These are phyloP conservation scores for Cenopis cana DNA, from an alignment of 2,888 invertebrate species.

Conservation along the genomic window DNA sequence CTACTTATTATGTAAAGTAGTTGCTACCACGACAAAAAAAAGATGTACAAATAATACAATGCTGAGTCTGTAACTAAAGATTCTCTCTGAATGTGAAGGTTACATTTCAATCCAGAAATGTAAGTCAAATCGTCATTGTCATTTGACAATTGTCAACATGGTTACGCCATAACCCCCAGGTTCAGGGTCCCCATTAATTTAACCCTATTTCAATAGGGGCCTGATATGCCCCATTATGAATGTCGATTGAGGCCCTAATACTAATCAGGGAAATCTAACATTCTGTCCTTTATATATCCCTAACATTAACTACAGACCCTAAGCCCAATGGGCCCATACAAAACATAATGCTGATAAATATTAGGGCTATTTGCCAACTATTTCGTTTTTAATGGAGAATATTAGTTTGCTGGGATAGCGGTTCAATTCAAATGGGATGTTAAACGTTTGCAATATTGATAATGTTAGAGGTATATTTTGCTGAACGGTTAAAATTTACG, in stretches of 20 bases:
- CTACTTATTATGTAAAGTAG: no score
- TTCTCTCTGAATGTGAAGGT: no score
- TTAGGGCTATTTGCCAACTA: not conserved
- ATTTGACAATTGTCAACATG: no score
- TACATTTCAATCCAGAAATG: no score
- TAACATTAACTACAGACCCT: constrained; percentile 30
- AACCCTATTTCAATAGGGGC: no score
- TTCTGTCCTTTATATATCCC: not conserved
- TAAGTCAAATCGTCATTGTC: no score
- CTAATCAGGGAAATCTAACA: constrained; percentile 20
- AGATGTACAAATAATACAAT: no score
- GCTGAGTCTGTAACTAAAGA: no score
- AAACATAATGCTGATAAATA: constrained; percentile 25
- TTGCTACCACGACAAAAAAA: no score
- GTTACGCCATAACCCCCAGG: no score
- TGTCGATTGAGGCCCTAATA: not conserved
- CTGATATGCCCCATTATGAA: not conserved
- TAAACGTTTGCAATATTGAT: constrained; percentile 4
- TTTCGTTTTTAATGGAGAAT: constrained; percentile 14
- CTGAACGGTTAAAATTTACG: not conserved
- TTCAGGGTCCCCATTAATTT: no score
- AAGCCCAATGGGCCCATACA: constrained; percentile 8
- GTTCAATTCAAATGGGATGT: not conserved
- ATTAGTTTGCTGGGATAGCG: not conserved
- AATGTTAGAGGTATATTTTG: not conserved